These are phyloP conservation scores for Apostichopus parvimensis DNA, from an alignment of 35 echinoderm and acorn worm species.

Conservation along the genomic window DNA sequence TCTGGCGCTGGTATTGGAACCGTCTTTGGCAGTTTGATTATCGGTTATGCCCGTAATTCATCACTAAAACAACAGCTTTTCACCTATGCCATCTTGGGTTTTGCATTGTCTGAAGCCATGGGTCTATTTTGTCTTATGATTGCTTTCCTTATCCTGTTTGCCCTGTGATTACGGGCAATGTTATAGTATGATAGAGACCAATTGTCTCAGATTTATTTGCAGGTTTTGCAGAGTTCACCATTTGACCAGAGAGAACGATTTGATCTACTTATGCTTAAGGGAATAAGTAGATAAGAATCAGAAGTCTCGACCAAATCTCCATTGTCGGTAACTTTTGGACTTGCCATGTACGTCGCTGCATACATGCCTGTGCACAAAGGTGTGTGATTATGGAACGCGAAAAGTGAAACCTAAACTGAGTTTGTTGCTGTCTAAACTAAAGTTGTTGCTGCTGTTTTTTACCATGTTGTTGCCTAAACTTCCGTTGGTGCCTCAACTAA, in stretches of 20 bases:
- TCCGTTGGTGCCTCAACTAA: no score
- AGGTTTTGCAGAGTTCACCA: slow-evolving; percentile 51
- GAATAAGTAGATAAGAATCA: no score
- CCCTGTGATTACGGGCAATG: slow-evolving; percentile 65
- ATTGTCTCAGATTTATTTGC: slow-evolving; percentile 43
- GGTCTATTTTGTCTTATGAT: slow-evolving; percentile 99
- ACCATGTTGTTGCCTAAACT: no score
- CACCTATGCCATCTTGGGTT: slow-evolving; percentile 96
- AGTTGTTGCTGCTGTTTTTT: no score
- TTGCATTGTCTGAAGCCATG: slow-evolving; percentile 99
- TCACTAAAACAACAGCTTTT: slow-evolving; percentile 99
- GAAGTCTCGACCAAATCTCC: no score
- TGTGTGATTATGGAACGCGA: no score
- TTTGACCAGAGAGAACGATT: slow-evolving; percentile 9
- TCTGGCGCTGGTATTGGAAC: slow-evolving; percentile 99
- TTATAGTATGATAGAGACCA: slow-evolving; percentile 44
- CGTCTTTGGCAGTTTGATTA: slow-evolving; percentile 97
- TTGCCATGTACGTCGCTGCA: no score
- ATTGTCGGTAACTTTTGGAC: no score
- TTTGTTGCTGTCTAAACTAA: no score
- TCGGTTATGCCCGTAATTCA: slow-evolving; percentile 95
- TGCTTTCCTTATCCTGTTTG: slow-evolving; percentile 98
- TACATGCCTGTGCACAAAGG: no score
- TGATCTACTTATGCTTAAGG: not conserved
- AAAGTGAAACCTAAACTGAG: no score